These are phyloP conservation scores for Clarias magur DNA, from an alignment of 2,113 vertebrate species.

Conservation along the genomic window DNA sequence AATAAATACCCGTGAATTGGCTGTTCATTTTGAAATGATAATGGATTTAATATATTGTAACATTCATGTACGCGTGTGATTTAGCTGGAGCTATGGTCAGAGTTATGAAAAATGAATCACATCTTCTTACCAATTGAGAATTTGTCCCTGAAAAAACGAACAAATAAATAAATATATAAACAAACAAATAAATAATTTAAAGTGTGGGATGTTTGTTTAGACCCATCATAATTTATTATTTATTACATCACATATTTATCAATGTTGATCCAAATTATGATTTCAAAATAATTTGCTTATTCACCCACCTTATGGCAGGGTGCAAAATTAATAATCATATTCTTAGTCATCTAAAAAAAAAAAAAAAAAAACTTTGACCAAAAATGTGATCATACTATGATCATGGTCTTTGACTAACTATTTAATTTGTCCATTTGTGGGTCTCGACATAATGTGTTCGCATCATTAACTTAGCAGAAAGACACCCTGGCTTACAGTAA, in stretches of 20 bases:
- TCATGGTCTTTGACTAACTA: not conserved
- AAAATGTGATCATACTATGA: not conserved
- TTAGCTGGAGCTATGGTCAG: not conserved
- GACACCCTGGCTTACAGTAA: conserved; percentile 41
- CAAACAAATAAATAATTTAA: not conserved
- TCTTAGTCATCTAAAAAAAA: not conserved
- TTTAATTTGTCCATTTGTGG: not conserved
- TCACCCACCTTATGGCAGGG: not conserved
- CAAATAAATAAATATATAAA: too few relatives aligned
- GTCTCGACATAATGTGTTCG: conserved; percentile 7
- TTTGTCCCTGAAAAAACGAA: too few relatives aligned
- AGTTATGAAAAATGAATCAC: not conserved
- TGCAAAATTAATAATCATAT: not conserved
- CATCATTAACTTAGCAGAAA: conserved; percentile 53
- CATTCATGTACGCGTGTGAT: not conserved
- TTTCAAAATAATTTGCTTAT: not conserved
- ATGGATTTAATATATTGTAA: not conserved
- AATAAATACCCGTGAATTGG: not conserved
- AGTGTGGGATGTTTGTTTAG: not conserved
- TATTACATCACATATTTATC: not conserved
- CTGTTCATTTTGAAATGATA: not conserved
- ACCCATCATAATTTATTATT: not conserved
- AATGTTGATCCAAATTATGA: not conserved
- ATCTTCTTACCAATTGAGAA: not conserved
- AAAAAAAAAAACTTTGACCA: not conserved